Conservation (phyloP, 2,113 vertebrate genomes). For the Sminthopsis crassicaudata region DNA sequence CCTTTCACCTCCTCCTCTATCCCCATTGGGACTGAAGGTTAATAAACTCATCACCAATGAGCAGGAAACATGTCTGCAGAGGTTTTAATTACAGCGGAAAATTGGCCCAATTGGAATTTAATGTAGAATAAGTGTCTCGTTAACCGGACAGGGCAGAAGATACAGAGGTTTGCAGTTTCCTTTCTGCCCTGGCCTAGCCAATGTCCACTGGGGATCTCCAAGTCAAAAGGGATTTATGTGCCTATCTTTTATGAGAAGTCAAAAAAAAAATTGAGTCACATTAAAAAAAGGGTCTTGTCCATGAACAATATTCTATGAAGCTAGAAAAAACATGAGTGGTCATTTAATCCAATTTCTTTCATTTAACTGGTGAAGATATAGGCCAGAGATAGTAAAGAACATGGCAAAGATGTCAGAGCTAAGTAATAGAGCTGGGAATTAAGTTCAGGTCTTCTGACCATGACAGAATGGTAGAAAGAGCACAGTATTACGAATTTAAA, state of each 20-base stretch:
- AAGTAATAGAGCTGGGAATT: not conserved
- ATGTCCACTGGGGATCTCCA: not conserved
- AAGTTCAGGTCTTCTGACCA: not conserved
- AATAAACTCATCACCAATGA: slow-evolving; percentile 68
- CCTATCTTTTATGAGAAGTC: not conserved
- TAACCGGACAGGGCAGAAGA: slow-evolving; percentile 57
- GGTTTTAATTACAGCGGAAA: slow-evolving; percentile 72
- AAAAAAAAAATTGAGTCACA: not conserved
- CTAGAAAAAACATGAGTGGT: not conserved
- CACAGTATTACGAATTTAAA: not conserved
- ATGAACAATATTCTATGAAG: not conserved
- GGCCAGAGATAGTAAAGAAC: not conserved
- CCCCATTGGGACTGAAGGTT: slow-evolving; percentile 55
- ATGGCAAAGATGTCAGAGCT: not conserved
- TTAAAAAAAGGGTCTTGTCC: not conserved
- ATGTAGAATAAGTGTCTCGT: slow-evolving; percentile 61
- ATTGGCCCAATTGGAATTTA: slow-evolving; percentile 69
- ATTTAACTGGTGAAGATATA: not conserved
- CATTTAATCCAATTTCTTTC: not conserved
- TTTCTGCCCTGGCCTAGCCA: not conserved
- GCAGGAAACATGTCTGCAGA: slow-evolving; percentile 20
- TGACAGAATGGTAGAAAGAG: not conserved
- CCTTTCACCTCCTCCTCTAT: slow-evolving; percentile 20
- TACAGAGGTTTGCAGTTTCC: not conserved
- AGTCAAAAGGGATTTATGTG: not conserved